A percentile compares a stretch with the other conserved stretches of the same genome.
Conservation (phyloP, 2,888 invertebrate species). For the Balanococcus diminutus region DNA sequence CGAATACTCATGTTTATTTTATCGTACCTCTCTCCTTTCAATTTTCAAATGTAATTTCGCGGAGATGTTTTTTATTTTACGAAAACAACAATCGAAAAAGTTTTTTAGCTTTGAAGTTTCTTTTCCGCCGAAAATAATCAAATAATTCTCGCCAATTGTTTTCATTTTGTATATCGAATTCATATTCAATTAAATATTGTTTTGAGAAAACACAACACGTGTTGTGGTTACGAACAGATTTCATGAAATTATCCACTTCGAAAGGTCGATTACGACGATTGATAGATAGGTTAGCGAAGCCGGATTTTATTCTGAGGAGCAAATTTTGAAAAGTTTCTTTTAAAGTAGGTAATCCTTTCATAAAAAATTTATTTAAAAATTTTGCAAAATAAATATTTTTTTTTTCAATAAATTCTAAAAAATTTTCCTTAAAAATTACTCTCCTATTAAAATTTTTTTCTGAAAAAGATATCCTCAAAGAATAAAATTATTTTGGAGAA, state of each 20-base stretch:
- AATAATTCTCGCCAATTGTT: neutral
- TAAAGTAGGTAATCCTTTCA: too few species aligned
- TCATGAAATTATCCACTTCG: neutral
- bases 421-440: too few species aligned
- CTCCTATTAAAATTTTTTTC: too few species aligned
- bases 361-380: too few species aligned
- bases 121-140: neutral
- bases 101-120: neutral
- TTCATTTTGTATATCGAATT: neutral
- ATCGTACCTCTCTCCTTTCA: neutral
- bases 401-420: too few species aligned
- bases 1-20: neutral
- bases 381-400: too few species aligned
- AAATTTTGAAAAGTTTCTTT: too few species aligned
- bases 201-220: neutral
- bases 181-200: neutral
- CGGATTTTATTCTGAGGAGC: too few species aligned
- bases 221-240: neutral
- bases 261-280: too few species aligned
- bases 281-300: too few species aligned
- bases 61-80: conserved; percentile 7
- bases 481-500: too few species aligned
- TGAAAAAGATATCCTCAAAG: too few species aligned
- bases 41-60: neutral
- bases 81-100: neutral